Evolutionary conservation across 2,888 invertebrate genomes (phyloP), one percentile per base, ranked within the genome.

Genomic region (Andrena marginata): DNA sequence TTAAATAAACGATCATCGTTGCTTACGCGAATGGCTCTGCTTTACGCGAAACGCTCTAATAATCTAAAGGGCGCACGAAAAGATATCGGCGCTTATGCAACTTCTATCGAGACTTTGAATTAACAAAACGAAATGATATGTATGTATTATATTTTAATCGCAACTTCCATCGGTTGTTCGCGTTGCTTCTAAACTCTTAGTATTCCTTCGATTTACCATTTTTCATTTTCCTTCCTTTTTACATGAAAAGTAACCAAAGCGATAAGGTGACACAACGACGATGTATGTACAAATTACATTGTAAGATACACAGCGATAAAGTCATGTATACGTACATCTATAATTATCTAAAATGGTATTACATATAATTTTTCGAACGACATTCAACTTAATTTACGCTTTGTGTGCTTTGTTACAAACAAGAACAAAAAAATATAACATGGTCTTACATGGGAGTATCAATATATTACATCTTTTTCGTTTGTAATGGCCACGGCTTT

Each of bases 201-300:
- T 87, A 82, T 80, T 87, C 42, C 88, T 86, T 88, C 80, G 86
- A 82, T 87, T 59, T 29, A 48, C 49, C 60, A 62, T 35, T 67
- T 63, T 65, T 60, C 23, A 2, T 56, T 42, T 86, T 88, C 70
- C 26, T 86, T 88, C 69, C 80, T 89, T 89, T 88, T 90, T 90
- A 90, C 91, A 92, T 87, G 84, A 90, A 91, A 92, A 90, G 89
- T 90, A 92, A 93, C 89, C 87, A 90, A 93, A 92, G 91, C 91
- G 86, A 88, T 90, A 90, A 88, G 84, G 85, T 85, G 89, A 92
- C 90, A 91, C 88, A 87, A 88, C 88, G 85, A 92, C 89, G 86
- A 92, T 89, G 82, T 93, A 93, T 93, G 93, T 93, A 93, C 92
- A 93, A 91, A 89, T 91, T 91, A 91, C 92, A 92, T 91, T 92